Percentiles rank a stretch among this genome's conserved stretches.
Conservation (phyloP, 2,797 vertebrate genomes). For the Odontamblyopus rebecca region DNA sequence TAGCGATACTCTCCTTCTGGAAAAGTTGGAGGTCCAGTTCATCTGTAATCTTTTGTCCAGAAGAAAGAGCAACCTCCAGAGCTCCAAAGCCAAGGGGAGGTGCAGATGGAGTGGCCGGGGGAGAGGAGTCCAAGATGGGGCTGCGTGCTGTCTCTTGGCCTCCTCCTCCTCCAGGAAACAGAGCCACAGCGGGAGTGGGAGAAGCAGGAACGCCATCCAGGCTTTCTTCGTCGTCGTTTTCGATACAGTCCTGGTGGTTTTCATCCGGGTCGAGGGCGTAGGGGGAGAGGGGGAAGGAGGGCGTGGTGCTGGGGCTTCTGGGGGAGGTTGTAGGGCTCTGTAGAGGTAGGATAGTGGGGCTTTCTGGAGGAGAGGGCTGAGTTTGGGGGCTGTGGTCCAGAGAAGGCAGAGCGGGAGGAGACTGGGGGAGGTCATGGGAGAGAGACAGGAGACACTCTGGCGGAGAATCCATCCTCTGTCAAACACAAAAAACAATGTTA, state of each 20-base stretch:
- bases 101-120: slow-evolving; percentile 68
- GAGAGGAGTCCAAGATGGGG: slow-evolving; percentile 70
- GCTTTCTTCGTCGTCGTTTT: slow-evolving; percentile 65
- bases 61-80: slow-evolving; percentile 80
- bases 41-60: slow-evolving; percentile 73
- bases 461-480: slow-evolving; percentile 83
- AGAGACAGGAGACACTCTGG: slow-evolving; percentile 80
- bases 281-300: slow-evolving; percentile 71
- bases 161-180: slow-evolving; percentile 73
- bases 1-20: slow-evolving; percentile 73
- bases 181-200: slow-evolving; percentile 73
- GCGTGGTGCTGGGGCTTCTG: slow-evolving; percentile 64
- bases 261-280: slow-evolving; percentile 58
- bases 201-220: slow-evolving; percentile 67
- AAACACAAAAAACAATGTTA: not conserved
- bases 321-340: slow-evolving; percentile 67
- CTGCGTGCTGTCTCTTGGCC: slow-evolving; percentile 60
- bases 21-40: slow-evolving; percentile 90
- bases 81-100: slow-evolving; percentile 72
- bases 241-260: slow-evolving; percentile 44
- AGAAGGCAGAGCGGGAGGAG: slow-evolving; percentile 75
- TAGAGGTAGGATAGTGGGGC: slow-evolving; percentile 55
- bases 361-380: slow-evolving; percentile 57
- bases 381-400: slow-evolving; percentile 78
- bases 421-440: slow-evolving; percentile 76